Base-by-base conservation (phyloP, 2,797 vertebrate species). In the Ceryle rudis region DNA sequence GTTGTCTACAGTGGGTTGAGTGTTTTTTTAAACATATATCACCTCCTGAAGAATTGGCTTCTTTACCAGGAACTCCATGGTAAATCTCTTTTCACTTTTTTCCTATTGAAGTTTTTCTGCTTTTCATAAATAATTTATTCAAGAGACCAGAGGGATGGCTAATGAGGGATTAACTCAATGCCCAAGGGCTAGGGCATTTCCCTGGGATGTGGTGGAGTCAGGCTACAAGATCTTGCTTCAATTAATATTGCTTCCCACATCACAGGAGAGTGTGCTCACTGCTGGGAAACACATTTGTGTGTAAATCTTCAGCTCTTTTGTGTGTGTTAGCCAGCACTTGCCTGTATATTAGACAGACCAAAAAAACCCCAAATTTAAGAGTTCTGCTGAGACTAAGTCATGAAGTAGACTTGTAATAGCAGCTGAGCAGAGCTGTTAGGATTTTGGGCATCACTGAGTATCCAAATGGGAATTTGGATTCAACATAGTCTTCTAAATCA, bases 91-190 rank as follows among this genome's bases (percentile, higher is more conserved):
- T 96, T 95, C 95, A 95, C 84, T 92, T 96, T 93, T 94, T 94
- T 89, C 71, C 92, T 82, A 89, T 92, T 97, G 93, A 96, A 96
- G 84, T 91, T 96, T 81, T 96, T 95, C 72, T 89, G 65, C 91
- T 96, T 97, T 96, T 96, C 95, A 96, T 95, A 96, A 92, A 81
- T 96, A 96, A 96, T 95, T 89, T 95, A 96, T 97, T 96, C 95
- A 96, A 49, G 86, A 92, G 91, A 94, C 95, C 86, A 89, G 94
- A 89, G 95, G 79, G 95, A 72, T 94, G 84, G 95, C 91, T 96
- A 97, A 96, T 96, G 96, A 96, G 95, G 94, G 94, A 96, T 96
- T 96, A 96, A 94, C 93, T 92, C 67, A 77, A 20, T 95, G 93
- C 95, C 95, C 91, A 95, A 71, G 86, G 95, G 95, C 95, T 89